phyloP scores from a whole-genome alignment of 1,140 invertebrate genomes.

The Oscheius sp. region DNA sequence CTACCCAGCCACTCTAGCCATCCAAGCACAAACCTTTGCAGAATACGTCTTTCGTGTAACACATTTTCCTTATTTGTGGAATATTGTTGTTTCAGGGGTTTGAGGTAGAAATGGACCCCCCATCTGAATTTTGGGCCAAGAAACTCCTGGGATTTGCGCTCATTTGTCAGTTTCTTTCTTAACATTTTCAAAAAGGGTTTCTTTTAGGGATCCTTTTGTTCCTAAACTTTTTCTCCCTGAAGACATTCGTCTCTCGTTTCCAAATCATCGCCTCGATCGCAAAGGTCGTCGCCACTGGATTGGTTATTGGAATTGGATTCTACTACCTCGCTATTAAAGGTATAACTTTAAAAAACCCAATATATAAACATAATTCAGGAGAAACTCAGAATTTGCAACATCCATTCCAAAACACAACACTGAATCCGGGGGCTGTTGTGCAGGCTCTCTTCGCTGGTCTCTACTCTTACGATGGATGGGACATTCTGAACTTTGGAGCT shows the following conservation, averaged over 20 bases:
- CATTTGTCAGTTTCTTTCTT: conserved; percentile 18
- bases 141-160: conserved; percentile 29
- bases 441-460: conserved; percentile 48
- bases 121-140: conserved; percentile 12
- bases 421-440: conserved; percentile 47
- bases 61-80: background rate
- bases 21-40: conserved; percentile 49
- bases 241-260: conserved; percentile 47
- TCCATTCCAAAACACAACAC: background rate
- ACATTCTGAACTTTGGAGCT: conserved; percentile 51
- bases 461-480: conserved; percentile 53
- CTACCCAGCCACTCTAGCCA: conserved; percentile 54
- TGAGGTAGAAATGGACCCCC: conserved; percentile 16
- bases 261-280: conserved; percentile 52
- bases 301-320: conserved; percentile 51
- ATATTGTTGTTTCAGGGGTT: conserved; percentile 20
- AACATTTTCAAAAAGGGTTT: no score
- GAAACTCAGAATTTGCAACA: conserved; percentile 4
- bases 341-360: background rate
- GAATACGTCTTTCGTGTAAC: conserved; percentile 50
- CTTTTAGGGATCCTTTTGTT: conserved; percentile 45
- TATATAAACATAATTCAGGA: conserved; percentile 6
- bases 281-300: conserved; percentile 48
- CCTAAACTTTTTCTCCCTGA: conserved; percentile 53
- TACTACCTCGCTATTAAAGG: conserved; percentile 50